Conservation (phyloP, 2,113 vertebrate genomes). For the Tetraodon nigroviridis region DNA sequence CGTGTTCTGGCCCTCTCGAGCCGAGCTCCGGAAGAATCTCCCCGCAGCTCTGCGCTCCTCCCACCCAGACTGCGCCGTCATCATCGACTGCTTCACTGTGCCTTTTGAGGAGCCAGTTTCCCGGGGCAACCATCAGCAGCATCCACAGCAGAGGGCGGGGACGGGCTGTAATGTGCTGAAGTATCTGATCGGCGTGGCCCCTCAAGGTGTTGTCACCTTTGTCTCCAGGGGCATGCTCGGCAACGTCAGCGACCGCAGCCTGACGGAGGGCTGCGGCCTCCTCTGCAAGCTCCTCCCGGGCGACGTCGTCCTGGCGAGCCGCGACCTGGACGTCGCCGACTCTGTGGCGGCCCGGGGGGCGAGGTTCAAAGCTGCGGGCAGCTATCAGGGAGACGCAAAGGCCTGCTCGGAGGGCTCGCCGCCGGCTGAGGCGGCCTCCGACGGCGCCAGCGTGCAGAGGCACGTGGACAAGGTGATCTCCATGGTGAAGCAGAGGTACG, state of each 20-base stretch:
- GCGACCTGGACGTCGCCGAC: slow-evolving; percentile 61
- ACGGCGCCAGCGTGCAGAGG: slow-evolving; percentile 45
- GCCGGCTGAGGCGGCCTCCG: slow-evolving; percentile 10
- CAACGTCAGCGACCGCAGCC: slow-evolving; percentile 61
- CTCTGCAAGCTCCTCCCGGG: slow-evolving; percentile 73
- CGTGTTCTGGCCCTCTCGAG: slow-evolving; percentile 74
- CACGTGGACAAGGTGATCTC: slow-evolving; percentile 69
- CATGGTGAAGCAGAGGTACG: slow-evolving; percentile 69
- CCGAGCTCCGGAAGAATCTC: slow-evolving; percentile 73
- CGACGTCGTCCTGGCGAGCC: slow-evolving; percentile 65
- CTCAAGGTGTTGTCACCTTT: slow-evolving; percentile 75
- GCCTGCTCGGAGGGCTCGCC: slow-evolving; percentile 2
- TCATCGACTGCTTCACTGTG: slow-evolving; percentile 73
- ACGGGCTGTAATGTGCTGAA: slow-evolving; percentile 53
- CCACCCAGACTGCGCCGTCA: slow-evolving; percentile 73
- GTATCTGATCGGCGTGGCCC: slow-evolving; percentile 74
- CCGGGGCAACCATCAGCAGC: slow-evolving; percentile 37
- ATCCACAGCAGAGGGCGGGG: slow-evolving; percentile 17
- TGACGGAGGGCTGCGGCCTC: slow-evolving; percentile 71
- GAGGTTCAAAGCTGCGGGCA: slow-evolving; percentile 46
- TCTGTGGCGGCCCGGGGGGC: slow-evolving; percentile 66
- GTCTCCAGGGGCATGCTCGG: slow-evolving; percentile 69
- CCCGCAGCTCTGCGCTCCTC: slow-evolving; percentile 59
- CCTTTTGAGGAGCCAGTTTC: slow-evolving; percentile 62
- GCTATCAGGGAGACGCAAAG: slow-evolving; percentile 2